Evolutionary conservation across 2,113 vertebrate genomes (phyloP).

Genomic region (Theropithecus gelada): DNA sequence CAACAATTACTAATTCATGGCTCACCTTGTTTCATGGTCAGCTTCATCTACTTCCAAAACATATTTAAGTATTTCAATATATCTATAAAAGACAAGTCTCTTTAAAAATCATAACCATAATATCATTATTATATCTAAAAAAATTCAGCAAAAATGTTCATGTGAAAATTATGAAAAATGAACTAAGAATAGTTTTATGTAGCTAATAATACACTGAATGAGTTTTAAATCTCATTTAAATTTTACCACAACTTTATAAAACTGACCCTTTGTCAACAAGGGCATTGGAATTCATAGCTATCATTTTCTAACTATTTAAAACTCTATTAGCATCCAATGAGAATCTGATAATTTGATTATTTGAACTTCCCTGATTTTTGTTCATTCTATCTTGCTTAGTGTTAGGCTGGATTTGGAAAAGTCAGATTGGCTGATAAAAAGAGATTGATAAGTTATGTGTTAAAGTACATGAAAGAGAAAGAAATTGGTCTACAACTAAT

Average conservation of each 20-base stretch:
- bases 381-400: constrained; percentile 71
- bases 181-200: not conserved
- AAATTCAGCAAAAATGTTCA: constrained; percentile 31
- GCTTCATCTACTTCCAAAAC: not conserved
- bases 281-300: constrained; percentile 75
- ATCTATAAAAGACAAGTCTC: not conserved
- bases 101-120: constrained; percentile 1
- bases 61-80: constrained; percentile 26
- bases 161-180: constrained; percentile 27
- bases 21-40: not conserved
- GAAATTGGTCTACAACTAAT: constrained; percentile 78
- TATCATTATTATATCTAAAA: not conserved
- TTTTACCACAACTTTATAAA: constrained; percentile 49
- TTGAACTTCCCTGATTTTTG: constrained; percentile 82
- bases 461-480: constrained; percentile 82
- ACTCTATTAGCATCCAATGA: constrained; percentile 76
- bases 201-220: not conserved
- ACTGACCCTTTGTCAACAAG: constrained; percentile 72
- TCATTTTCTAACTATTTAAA: constrained; percentile 72
- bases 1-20: not conserved
- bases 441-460: constrained; percentile 79
- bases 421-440: constrained; percentile 80
- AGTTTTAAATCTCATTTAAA: constrained; percentile 56
- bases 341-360: constrained; percentile 81
- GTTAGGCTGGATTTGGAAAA: constrained; percentile 79